Conservation (phyloP, 1,140 invertebrate species). For the Lycorma delicatula region DNA sequence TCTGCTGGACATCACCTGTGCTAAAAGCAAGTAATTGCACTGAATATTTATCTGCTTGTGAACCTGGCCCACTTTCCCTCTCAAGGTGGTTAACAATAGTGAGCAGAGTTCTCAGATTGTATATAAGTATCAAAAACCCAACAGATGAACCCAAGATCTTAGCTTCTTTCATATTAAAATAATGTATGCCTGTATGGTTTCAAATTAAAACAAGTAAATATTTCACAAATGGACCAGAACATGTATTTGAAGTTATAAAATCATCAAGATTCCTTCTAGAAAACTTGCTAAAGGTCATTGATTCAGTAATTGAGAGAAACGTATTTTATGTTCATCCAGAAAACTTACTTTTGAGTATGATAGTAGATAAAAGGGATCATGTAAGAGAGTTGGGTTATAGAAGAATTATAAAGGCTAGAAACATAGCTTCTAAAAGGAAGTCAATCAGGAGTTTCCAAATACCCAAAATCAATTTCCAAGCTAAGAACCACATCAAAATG, state of each 20-base stretch:
- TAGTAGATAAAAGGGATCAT: slow-evolving; percentile 26
- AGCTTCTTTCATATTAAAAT: slow-evolving; percentile 30
- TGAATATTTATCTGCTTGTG: slow-evolving; percentile 27
- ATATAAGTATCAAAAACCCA: slow-evolving; percentile 26
- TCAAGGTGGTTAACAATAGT: no score
- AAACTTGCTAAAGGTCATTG: slow-evolving; percentile 22
- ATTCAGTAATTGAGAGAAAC: slow-evolving; percentile 27
- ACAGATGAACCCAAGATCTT: slow-evolving; percentile 23
- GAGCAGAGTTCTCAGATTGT: slow-evolving; percentile 30
- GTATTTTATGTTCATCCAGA: slow-evolving; percentile 31
- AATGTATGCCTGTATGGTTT: slow-evolving; percentile 35
- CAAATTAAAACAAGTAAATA: slow-evolving; percentile 29
- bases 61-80: slow-evolving; percentile 33
- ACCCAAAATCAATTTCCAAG: slow-evolving; percentile 20
- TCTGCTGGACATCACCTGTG: slow-evolving; percentile 26
- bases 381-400: slow-evolving; percentile 26
- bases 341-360: slow-evolving; percentile 34
- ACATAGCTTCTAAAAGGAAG: background rate
- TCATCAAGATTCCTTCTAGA: slow-evolving; percentile 19
- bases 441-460: slow-evolving; percentile 14
- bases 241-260: slow-evolving; percentile 24
- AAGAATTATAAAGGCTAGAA: slow-evolving; percentile 25
- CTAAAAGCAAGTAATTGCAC: slow-evolving; percentile 24
- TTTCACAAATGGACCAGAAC: slow-evolving; percentile 28
- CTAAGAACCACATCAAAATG: slow-evolving; percentile 19